Evolutionary conservation across 2,113 vertebrate genomes (phyloP).

Genomic region (Corvus cornix): DNA sequence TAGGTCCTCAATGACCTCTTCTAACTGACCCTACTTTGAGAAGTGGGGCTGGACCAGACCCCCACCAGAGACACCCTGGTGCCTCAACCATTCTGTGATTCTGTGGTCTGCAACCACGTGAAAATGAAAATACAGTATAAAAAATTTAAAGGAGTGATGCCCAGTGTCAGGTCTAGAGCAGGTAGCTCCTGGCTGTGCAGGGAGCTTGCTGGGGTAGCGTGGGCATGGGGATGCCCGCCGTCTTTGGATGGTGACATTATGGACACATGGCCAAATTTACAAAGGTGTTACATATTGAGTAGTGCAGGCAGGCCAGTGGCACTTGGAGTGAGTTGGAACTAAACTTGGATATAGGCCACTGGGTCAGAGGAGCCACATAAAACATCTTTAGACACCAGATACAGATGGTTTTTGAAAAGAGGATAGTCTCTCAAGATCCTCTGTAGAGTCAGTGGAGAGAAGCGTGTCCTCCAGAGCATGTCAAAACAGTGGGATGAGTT

Average conservation of each 20-base stretch:
- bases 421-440: background rate
- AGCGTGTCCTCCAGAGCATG: background rate
- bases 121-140: background rate
- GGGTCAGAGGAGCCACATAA: background rate
- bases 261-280: background rate
- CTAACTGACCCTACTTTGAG: background rate
- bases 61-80: background rate
- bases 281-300: accelerated
- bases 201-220: background rate
- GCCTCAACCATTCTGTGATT: background rate
- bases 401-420: background rate
- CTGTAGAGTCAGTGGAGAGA: background rate
- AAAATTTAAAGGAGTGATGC: background rate
- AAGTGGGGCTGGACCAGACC: background rate
- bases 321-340: background rate
- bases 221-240: accelerated
- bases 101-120: background rate
- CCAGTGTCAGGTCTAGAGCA: background rate
- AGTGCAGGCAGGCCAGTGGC: background rate
- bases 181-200: background rate
- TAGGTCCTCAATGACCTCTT: background rate
- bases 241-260: background rate
- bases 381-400: background rate
- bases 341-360: background rate
- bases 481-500: background rate